Conservation (phyloP, 2,797 vertebrate species). For the Carapus acus region DNA sequence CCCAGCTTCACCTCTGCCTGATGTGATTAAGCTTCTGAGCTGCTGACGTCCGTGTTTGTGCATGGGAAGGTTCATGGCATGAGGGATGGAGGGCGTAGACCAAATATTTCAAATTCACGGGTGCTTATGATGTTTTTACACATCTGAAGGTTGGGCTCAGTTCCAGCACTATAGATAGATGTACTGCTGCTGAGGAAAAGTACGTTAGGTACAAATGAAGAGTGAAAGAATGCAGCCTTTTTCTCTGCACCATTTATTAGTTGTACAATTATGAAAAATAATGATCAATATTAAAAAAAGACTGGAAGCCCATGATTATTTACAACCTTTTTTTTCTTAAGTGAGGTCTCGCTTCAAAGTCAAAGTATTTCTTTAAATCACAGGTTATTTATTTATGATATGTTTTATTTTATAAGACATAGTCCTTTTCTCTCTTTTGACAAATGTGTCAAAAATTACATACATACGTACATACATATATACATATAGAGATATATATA, state of each 20-base stretch:
- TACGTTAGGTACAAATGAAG: conserved; percentile 19
- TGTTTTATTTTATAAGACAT: conserved; percentile 77
- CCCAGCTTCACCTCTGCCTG: conserved; percentile 1
- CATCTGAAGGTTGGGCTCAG: no score
- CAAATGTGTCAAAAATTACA: conserved; percentile 80
- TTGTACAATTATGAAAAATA: conserved; percentile 93
- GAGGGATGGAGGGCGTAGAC: background rate
- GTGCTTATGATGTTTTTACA: background rate
- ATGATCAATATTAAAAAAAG: conserved; percentile 76
- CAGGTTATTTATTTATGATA: conserved; percentile 86
- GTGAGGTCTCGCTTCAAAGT: conserved; percentile 84
- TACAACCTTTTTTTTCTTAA: conserved; percentile 80
- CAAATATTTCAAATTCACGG: conserved; percentile 11
- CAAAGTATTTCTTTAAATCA: conserved; percentile 53
- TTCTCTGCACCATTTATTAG: conserved; percentile 83
- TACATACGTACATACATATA: conserved; percentile 77
- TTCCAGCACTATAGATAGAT: no score
- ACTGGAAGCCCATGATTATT: conserved; percentile 92
- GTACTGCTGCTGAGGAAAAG: background rate
- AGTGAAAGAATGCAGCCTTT: conserved; percentile 20
- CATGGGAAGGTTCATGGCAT: conserved; percentile 3
- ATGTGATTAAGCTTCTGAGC: conserved; percentile 2
- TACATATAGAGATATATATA: conserved; percentile 82
- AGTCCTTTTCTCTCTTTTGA: conserved; percentile 76
- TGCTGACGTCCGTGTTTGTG: conserved; percentile 12